Conservation (phyloP, 2,113 vertebrate species). For the Guaruba guarouba region DNA sequence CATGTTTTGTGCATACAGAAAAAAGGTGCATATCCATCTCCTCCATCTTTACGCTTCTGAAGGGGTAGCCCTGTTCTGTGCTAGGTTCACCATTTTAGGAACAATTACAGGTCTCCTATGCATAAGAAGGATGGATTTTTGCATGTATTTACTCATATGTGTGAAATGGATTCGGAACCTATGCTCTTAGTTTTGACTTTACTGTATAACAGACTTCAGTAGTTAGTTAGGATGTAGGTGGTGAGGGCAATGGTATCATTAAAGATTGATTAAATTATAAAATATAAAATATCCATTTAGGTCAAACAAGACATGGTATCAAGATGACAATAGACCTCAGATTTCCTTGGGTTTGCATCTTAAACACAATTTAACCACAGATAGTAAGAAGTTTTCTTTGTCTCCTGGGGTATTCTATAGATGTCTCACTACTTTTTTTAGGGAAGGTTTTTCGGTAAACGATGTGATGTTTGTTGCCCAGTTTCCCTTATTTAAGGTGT, state of each 20-base stretch:
- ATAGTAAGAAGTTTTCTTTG: not conserved
- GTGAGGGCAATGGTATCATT: not conserved
- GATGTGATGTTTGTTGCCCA: not conserved
- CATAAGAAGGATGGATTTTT: not conserved
- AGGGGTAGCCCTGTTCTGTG: not conserved
- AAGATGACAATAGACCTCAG: not conserved
- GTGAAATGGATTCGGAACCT: not conserved
- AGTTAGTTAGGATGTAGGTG: not conserved
- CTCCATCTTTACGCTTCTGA: not conserved
- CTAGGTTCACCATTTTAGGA: not conserved
- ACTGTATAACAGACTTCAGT: not conserved
- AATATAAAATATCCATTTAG: not conserved
- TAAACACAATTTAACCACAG: not conserved
- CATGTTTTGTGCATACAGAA: not conserved
- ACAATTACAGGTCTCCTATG: not conserved
- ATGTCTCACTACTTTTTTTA: not conserved
- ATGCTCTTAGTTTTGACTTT: not conserved
- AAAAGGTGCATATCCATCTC: not conserved
- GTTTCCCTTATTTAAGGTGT: not conserved
- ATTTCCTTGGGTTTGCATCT: not conserved
- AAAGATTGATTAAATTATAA: not conserved
- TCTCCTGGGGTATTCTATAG: not conserved
- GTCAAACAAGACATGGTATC: not conserved
- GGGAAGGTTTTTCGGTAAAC: not conserved
- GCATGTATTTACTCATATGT: fast-evolving